Conservation (phyloP, 1,140 invertebrate species). For the Antheraea mylitta region DNA sequence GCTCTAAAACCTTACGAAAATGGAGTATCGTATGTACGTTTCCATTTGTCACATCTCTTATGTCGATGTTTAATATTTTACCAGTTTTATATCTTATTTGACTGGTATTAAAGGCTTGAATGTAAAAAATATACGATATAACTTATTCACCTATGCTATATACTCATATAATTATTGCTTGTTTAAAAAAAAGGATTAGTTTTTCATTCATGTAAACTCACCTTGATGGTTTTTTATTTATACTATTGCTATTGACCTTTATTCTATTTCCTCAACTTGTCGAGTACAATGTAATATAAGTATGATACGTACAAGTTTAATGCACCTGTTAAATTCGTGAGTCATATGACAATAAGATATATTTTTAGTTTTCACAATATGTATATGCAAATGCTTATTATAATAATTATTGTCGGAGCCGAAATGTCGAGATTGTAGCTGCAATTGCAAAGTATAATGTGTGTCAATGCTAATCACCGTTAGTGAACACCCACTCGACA, state of each 20-base stretch:
- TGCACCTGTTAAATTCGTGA: neutral
- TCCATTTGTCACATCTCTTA: no score
- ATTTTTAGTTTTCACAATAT: slow-evolving; percentile 25
- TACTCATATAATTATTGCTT: no score
- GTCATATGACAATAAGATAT: slow-evolving; percentile 6
- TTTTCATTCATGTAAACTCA: neutral
- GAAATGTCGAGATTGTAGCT: slow-evolving; percentile 44
- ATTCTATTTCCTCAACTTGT: neutral
- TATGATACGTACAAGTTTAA: neutral
- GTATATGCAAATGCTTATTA: slow-evolving; percentile 27
- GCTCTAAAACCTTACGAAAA: no score
- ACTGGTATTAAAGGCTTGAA: no score
- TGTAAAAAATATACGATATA: no score
- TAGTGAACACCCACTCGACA: slow-evolving; percentile 47
- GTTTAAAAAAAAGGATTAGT: neutral
- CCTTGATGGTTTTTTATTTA: neutral
- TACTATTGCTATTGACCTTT: slow-evolving; percentile 1
- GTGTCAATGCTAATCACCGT: slow-evolving; percentile 62
- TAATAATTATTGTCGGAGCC: slow-evolving; percentile 38
- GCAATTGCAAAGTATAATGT: slow-evolving; percentile 49
- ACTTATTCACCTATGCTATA: no score
- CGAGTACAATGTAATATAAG: neutral
- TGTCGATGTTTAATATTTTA: no score
- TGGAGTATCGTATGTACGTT: no score
- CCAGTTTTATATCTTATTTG: no score